Conservation (phyloP, 2,113 vertebrate genomes). For the Rhynchopsitta pachyrhyncha region DNA sequence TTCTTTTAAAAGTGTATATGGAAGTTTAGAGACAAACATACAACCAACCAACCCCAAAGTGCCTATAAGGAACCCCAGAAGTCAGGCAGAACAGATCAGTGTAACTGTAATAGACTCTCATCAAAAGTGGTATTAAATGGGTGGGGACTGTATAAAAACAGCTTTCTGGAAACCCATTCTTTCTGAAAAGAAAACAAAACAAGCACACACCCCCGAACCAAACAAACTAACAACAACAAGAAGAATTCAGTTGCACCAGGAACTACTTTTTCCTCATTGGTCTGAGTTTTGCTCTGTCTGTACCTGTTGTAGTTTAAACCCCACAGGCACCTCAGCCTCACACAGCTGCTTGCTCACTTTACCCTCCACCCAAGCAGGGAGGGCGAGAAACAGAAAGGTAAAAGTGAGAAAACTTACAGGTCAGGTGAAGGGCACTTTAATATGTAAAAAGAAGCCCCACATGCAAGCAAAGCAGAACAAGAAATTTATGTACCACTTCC, state of each 20-base stretch:
- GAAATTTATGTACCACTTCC: not conserved
- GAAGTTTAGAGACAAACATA: not conserved
- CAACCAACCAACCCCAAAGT: not conserved
- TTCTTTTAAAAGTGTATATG: not conserved
- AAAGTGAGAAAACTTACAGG: not conserved
- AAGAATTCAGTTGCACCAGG: not conserved
- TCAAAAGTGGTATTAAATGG: not conserved
- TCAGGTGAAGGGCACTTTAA: not conserved
- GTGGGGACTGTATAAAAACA: not conserved
- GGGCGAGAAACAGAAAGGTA: not conserved
- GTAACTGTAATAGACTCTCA: not conserved
- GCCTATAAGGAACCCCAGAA: not conserved
- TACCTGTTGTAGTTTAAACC: not conserved
- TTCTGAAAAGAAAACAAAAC: not conserved
- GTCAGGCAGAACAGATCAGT: not conserved
- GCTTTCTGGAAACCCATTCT: not conserved
- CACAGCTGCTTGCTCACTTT: not conserved
- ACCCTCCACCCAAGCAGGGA: fast-evolving
- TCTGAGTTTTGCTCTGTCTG: not conserved
- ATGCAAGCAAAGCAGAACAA: too few species aligned
- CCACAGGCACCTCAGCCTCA: not conserved
- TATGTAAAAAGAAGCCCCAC: not conserved
- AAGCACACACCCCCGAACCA: too few species aligned
- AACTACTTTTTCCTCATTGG: not conserved
- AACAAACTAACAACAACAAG: too few species aligned